Evolutionary conservation across 2,797 vertebrate species (phyloP), one percentile per base, ranked within the genome.

Genomic region (Brachyalestes nurse): DNA sequence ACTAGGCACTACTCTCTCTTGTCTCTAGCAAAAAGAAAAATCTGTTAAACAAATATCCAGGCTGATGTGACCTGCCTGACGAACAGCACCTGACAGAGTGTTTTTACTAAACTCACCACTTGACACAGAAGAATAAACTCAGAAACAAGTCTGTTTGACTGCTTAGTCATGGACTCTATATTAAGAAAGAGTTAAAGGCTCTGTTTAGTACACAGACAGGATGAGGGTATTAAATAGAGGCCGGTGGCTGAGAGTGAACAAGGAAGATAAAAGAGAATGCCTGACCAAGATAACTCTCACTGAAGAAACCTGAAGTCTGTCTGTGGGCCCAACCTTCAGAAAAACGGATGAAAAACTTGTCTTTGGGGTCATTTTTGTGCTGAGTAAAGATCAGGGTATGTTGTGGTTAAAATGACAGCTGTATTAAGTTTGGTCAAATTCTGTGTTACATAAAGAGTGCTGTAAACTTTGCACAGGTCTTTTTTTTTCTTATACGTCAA

Each of bases 171-270:
- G 61, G 13, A 34, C 3, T 14, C 12, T 28, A 58, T 58, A 21
- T 21, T 23, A 23, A 62, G 61, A 34, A 34, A 17, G 2, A 28
- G 5, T 65, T 65, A 38, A 65, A 40, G 14, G 28, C 28, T 40
- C n/a, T 70, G 66, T 70, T 70, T 49, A 45, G 45, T 70, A 23
- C n/a, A 70, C 66, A 70, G 21, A 25, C 45, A 17, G 45, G n/a
- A 70, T 16, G 21, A 1, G 45, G 42, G 47, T 17, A 17, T 51
- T 70, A 16, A 70, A 25, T 49, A 51, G 5, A 13, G 21, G 45
- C 12, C 67, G 8, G 13, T 25, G 21, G 16, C 14, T 49, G 40
- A 45, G 40, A n/a, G 38, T 67, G n/a, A 67, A 17, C 19, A 17
- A 12, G 10, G 19, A 1, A 67, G 34, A 42, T 45, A 9, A 25